These are phyloP conservation scores for Serripes groenlandicus DNA, from an alignment of 2,888 invertebrate species.

Conservation along the genomic window DNA sequence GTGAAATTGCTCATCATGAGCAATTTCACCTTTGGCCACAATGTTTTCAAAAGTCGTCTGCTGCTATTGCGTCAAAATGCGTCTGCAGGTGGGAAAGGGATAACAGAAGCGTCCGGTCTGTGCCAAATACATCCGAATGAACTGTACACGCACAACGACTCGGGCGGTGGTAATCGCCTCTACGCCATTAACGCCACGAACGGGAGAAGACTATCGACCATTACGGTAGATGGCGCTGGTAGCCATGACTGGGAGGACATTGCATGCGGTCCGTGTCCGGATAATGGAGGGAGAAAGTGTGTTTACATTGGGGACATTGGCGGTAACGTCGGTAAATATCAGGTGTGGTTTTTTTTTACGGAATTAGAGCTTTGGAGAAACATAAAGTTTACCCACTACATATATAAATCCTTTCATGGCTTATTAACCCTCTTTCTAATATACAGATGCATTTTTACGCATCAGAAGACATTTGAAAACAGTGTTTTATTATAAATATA, in stretches of 20 bases:
- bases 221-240: conserved; percentile 53
- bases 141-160: conserved; percentile 68
- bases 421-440: too few species aligned
- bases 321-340: conserved; percentile 53
- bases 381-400: too few species aligned
- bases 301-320: conserved; percentile 63
- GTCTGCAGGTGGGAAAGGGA: too few species aligned
- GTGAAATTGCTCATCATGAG: too few species aligned
- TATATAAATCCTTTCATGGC: too few species aligned
- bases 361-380: too few species aligned
- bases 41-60: too few species aligned
- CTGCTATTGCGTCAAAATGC: too few species aligned
- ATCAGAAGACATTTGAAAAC: too few species aligned
- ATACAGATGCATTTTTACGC: too few species aligned
- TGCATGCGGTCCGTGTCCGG: conserved; percentile 66
- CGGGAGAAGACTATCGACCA: conserved; percentile 37
- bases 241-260: conserved; percentile 70
- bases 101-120: conserved; percentile 71
- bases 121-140: conserved; percentile 58
- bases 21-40: too few species aligned
- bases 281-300: conserved; percentile 32
- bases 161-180: conserved; percentile 53
- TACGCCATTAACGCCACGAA: conserved; percentile 40
- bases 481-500: too few species aligned
- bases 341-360: conserved; percentile 12